These are phyloP conservation scores for Lasioglossum morio DNA, from an alignment of 2,888 invertebrate species.

Conservation along the genomic window DNA sequence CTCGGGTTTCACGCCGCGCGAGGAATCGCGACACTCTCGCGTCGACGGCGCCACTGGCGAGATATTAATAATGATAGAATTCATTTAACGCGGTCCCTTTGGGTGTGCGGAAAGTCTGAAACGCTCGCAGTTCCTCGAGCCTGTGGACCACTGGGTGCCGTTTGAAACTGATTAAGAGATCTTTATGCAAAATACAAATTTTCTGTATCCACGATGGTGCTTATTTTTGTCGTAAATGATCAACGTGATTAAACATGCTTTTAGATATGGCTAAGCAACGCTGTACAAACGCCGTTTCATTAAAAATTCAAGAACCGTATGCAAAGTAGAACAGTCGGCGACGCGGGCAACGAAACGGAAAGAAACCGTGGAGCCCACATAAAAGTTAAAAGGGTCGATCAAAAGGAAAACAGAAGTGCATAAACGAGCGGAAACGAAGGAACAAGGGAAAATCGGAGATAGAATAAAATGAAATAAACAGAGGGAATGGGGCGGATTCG, in stretches of 20 bases:
- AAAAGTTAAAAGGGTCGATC: not conserved
- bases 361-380: not conserved
- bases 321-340: not conserved
- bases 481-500: not conserved
- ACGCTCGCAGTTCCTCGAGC: not conserved
- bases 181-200: not conserved
- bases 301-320: not conserved
- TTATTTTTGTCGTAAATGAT: no score
- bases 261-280: not conserved
- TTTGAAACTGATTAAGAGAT: not conserved
- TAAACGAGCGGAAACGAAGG: not conserved
- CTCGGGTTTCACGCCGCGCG: not conserved
- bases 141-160: not conserved
- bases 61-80: not conserved
- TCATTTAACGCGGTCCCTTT: not conserved
- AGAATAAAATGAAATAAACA: not conserved
- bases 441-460: not conserved
- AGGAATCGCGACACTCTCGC: not conserved
- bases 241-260: no score
- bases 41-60: not conserved
- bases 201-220: no score
- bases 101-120: not conserved
- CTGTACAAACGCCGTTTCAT: not conserved
- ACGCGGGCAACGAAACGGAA: not conserved
- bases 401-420: not conserved